Conservation (phyloP, 2,888 invertebrate genomes). For the Leptogaster cylindrica region DNA sequence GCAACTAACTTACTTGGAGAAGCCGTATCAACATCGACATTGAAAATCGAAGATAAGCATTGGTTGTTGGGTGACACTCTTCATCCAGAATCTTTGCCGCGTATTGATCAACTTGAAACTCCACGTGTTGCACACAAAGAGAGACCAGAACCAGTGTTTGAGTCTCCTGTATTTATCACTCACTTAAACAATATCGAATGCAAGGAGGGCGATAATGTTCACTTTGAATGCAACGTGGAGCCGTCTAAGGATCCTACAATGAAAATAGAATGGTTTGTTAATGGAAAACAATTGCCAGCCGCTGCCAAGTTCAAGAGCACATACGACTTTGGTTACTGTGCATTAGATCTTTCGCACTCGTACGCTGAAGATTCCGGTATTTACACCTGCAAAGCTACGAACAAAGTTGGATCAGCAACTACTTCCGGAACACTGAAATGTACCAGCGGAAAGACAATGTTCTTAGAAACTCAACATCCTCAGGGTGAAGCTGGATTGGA, state of each 20-base stretch:
- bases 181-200: conserved; percentile 91
- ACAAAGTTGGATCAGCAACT: conserved; percentile 86
- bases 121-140: conserved; percentile 73
- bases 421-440: conserved; percentile 89
- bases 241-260: conserved; percentile 91
- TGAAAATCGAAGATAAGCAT: conserved; percentile 87
- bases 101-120: conserved; percentile 85
- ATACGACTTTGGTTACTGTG: conserved; percentile 95
- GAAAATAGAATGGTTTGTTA: conserved; percentile 93
- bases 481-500: conserved; percentile 90
- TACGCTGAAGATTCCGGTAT: conserved; percentile 93
- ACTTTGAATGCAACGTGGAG: conserved; percentile 91
- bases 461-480: conserved; percentile 91
- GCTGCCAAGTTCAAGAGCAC: conserved; percentile 91
- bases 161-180: conserved; percentile 86
- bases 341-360: conserved; percentile 84
- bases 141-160: conserved; percentile 78
- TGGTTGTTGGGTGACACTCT: conserved; percentile 87
- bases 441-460: conserved; percentile 79
- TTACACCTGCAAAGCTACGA: conserved; percentile 88
- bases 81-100: conserved; percentile 87
- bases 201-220: conserved; percentile 84
- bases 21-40: conserved; percentile 89
- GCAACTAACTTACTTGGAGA: conserved; percentile 93
- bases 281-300: conserved; percentile 85